Evolutionary conservation across 2,113 vertebrate species (phyloP).

Genomic region (Bubalus kerabau): DNA sequence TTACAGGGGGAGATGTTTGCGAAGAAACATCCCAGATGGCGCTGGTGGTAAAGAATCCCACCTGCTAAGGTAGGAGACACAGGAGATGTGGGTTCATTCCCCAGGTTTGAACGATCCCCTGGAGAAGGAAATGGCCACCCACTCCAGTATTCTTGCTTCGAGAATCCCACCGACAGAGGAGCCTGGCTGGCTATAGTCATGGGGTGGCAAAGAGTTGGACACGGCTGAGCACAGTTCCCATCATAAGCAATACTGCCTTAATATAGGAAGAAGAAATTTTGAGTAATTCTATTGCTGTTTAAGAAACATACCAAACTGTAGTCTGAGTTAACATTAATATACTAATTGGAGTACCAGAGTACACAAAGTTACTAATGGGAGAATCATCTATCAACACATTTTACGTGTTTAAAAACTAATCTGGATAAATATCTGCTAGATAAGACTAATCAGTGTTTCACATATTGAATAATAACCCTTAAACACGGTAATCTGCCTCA

Average conservation of each 20-base stretch:
- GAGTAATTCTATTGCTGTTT: not conserved
- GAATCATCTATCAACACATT: not conserved
- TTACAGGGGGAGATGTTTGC: not conserved
- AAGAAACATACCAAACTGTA: not conserved
- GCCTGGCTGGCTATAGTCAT: not conserved
- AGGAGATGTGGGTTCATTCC: not conserved
- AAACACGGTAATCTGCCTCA: not conserved
- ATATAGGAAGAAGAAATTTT: not conserved
- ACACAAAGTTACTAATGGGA: not conserved
- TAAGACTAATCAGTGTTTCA: not conserved
- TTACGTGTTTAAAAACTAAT: constrained; percentile 19
- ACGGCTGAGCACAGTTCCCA: not conserved
- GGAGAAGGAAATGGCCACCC: not conserved
- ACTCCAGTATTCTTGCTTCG: not conserved
- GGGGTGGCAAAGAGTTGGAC: not conserved
- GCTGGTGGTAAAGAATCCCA: not conserved
- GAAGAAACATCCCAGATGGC: not conserved
- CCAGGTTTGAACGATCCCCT: not conserved
- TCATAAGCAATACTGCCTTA: not conserved
- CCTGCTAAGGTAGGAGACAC: not conserved
- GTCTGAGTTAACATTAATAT: not conserved
- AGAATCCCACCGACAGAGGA: not conserved
- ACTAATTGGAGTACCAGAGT: not conserved
- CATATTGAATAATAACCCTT: not conserved
- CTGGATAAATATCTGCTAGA: not conserved